Conservation (phyloP, 1,140 invertebrate genomes). For the Sinonovacula constricta region DNA sequence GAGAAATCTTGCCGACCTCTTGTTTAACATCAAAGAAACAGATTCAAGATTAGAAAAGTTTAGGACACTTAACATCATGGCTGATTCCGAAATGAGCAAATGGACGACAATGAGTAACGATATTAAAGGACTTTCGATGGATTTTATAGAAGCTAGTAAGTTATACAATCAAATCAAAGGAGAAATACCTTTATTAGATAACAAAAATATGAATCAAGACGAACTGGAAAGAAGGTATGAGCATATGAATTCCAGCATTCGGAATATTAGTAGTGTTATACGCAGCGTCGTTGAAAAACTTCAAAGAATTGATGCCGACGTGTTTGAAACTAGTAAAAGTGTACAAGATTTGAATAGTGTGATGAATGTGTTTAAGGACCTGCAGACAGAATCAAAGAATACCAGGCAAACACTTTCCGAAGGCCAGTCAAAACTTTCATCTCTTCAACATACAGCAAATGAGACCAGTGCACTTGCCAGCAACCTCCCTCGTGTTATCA, state of each 20-base stretch:
- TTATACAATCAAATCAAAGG: slow-evolving; percentile 4
- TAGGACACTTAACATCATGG: slow-evolving; percentile 30
- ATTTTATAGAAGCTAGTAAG: background rate
- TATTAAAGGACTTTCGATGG: background rate
- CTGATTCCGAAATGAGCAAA: slow-evolving; percentile 13
- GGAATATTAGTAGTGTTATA: background rate
- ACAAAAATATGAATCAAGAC: slow-evolving; percentile 6
- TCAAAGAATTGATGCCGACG: too few relatives aligned
- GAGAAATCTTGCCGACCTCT: slow-evolving; percentile 20
- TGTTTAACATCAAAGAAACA: slow-evolving; percentile 8
- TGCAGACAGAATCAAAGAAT: too few relatives aligned
- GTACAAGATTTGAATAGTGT: too few relatives aligned
- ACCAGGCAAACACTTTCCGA: too few relatives aligned
- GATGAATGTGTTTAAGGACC: too few relatives aligned
- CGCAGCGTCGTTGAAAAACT: too few relatives aligned
- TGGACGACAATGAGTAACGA: slow-evolving; percentile 13
- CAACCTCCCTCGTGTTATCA: too few relatives aligned
- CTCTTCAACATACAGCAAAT: too few relatives aligned
- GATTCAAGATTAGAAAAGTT: slow-evolving; percentile 23
- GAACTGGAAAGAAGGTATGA: slow-evolving; percentile 18
- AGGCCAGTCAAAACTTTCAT: too few relatives aligned
- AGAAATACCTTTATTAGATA: slow-evolving; percentile 8
- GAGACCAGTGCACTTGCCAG: too few relatives aligned
- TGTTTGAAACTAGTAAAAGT: too few relatives aligned
- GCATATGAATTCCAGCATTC: slow-evolving; percentile 10